Conservation (phyloP, 2,113 vertebrate genomes). For the Pao palembangensis region DNA sequence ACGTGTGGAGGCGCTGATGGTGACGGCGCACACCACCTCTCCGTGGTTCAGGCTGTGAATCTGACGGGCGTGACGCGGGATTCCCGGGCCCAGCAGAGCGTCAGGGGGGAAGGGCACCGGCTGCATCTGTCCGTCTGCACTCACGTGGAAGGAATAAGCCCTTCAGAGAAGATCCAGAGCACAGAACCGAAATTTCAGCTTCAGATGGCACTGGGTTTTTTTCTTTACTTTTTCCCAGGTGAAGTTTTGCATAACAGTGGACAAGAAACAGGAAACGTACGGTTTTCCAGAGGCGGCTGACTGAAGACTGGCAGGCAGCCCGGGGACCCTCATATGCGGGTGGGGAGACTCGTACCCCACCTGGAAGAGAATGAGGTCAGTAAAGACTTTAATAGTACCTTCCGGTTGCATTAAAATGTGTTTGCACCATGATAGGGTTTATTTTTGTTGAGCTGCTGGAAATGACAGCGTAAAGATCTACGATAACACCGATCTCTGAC, state of each 20-base stretch:
- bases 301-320: constrained; percentile 79
- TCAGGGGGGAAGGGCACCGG: constrained; percentile 86
- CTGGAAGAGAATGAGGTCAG: constrained; percentile 48
- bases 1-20: too few species aligned
- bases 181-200: background rate
- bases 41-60: constrained; percentile 86
- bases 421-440: too few species aligned
- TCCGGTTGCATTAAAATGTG: too few species aligned
- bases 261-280: constrained; percentile 66
- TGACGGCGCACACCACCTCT: too few species aligned
- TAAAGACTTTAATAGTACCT: background rate
- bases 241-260: constrained; percentile 12
- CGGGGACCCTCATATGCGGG: constrained; percentile 81
- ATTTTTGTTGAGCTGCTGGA: constrained; percentile 40
- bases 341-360: constrained; percentile 85
- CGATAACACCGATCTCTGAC: constrained; percentile 44
- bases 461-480: constrained; percentile 49
- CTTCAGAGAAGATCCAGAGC: constrained; percentile 45
- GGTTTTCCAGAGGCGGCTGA: constrained; percentile 81
- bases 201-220: background rate
- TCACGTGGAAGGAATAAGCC: constrained; percentile 84
- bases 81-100: constrained; percentile 80
- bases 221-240: constrained; percentile 2
- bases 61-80: constrained; percentile 82
- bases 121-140: constrained; percentile 95